Base-by-base conservation (phyloP, 2,888 invertebrate species). In the Meliscaeva auricollis region DNA sequence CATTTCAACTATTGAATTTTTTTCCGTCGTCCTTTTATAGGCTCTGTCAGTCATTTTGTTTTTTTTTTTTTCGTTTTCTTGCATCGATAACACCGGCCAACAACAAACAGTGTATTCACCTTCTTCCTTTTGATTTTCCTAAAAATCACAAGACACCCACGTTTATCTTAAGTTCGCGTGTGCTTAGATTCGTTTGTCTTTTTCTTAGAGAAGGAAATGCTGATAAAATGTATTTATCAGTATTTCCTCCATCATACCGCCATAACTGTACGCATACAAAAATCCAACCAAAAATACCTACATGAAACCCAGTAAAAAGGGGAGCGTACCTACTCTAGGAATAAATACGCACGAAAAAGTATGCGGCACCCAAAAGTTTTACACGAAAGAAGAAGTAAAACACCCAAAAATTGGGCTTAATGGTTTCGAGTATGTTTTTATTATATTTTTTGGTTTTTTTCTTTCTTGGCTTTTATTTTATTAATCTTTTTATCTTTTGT, bases 161-260 rank as follows among this genome's bases (percentile, higher is more conserved):
- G 84, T 75, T 75, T 80, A 72, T 70, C 75, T 66, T 60, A 22
- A 70, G 79, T 79, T 75, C 83, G 70, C 75, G 52, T 84, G 84
- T 68, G 69, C 80, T 80, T 62, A 72, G 35, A 77, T 75, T 66
- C 46, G 48, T 66, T 54, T 58, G 46, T 66, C 58, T 72, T 30
- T 66, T 66, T 54, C 66, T 9, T 17, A 30, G 52, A 66, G 70
- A 66, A 32, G 66, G 35, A 48, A 66, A 35, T 50, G 50, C 22
- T 50, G 66, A 66, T 66, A 66, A 66, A 66, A 80, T 73, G 75
- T 52, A 75, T 79, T 80, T 68, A 80, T 84, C 70, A 75, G 52
- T 69, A 58, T 75, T 79, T 84, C 50, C 70, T 66, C 66, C 70
- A 70, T 75, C 66, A 32, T 75, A 66, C 60, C 54, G 60, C 66